Conservation (phyloP, 2,113 vertebrate genomes). For the Spermophilus dauricus region DNA sequence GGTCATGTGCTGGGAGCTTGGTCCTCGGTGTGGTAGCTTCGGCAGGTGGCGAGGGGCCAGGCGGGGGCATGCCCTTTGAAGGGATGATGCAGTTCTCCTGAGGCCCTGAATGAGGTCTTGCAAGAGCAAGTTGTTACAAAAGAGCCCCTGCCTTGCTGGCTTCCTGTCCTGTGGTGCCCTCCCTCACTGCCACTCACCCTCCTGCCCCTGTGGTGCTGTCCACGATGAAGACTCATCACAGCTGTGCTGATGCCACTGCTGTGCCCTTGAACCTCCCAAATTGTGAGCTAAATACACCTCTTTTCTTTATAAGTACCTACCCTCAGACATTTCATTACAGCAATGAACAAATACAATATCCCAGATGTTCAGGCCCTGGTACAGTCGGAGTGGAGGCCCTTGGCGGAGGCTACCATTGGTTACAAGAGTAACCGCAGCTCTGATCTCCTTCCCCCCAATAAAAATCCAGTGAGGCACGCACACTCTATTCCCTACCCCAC, state of each 20-base stretch:
- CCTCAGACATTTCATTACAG: neutral
- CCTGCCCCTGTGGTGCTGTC: neutral
- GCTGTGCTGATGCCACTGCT: neutral
- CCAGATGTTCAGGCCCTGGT: neutral
- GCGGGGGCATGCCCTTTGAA: neutral
- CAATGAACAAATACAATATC: neutral
- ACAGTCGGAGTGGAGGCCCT: neutral
- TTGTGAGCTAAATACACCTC: neutral
- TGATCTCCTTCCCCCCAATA: neutral
- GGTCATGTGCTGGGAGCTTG: neutral
- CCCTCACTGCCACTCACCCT: neutral
- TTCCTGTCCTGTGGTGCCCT: neutral
- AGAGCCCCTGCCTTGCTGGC: neutral
- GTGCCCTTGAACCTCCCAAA: too few relatives aligned
- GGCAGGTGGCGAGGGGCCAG: neutral
- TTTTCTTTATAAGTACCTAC: neutral
- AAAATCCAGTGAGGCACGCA: neutral
- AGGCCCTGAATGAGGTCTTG: neutral
- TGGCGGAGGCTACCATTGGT: too few relatives aligned
- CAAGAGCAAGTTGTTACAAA: neutral
- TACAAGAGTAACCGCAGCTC: rapidly evolving
- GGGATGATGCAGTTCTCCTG: neutral
- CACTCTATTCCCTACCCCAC: neutral
- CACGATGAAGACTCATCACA: too few relatives aligned
- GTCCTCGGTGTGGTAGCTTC: neutral